Conservation (phyloP, 1,140 invertebrate genomes). For the Sinella curviseta region DNA sequence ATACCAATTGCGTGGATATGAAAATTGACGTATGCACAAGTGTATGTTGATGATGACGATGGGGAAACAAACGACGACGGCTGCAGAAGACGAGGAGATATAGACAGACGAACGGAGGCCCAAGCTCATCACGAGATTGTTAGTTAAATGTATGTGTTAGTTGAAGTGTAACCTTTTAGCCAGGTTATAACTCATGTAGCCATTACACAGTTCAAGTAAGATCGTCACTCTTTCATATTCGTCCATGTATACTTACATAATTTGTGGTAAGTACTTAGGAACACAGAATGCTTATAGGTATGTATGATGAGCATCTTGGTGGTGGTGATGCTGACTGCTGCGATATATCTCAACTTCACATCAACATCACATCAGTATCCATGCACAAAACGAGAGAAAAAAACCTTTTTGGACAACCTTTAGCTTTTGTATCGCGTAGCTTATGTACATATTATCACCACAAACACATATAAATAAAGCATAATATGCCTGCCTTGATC, state of each 20-base stretch:
- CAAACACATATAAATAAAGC: not conserved
- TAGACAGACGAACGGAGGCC: not conserved
- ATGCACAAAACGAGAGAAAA: conserved; percentile 2
- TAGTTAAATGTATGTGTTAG: conserved; percentile 25
- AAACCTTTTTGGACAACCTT: conserved; percentile 17
- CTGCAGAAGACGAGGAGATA: not conserved
- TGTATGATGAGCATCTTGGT: too few species aligned
- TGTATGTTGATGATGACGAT: not conserved
- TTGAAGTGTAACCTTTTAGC: conserved; percentile 26
- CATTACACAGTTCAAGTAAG: conserved; percentile 11
- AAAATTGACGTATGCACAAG: not conserved
- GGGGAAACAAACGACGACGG: not conserved
- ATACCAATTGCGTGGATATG: not conserved
- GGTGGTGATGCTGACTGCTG: not conserved
- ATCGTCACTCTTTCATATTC: not conserved
- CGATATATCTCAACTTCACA: not conserved
- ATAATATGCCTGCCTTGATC: conserved; percentile 1
- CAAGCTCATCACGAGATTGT: conserved; percentile 1
- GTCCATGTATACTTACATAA: too few species aligned
- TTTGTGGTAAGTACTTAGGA: too few species aligned
- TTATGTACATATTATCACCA: too few species aligned
- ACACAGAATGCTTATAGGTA: not conserved
- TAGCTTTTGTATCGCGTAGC: too few species aligned
- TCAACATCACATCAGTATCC: not conserved
- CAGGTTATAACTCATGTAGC: conserved; percentile 17